Evolutionary conservation across 2,888 invertebrate species (phyloP).

Genomic region (Zaprionus lineosus): DNA sequence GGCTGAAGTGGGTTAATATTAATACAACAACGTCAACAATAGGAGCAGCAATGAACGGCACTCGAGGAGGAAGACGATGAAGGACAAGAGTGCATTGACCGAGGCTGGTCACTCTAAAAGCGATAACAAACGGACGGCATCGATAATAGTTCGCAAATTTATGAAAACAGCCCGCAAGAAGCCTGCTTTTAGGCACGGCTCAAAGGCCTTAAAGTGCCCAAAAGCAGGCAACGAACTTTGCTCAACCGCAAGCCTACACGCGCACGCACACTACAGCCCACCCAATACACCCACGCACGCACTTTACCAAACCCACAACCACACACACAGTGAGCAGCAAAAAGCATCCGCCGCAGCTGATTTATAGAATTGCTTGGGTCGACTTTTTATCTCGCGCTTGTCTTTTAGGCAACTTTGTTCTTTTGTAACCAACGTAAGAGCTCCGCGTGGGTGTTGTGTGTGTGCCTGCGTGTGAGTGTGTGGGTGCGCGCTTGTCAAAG

Average conservation of each 20-base stretch:
- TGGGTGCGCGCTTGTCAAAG: conserved; percentile 1
- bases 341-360: conserved; percentile 17
- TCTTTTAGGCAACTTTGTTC: conserved; percentile 4
- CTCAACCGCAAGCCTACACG: neutral
- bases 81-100: conserved; percentile 67
- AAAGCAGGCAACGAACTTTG: conserved; percentile 57
- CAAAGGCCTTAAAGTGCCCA: conserved; percentile 33
- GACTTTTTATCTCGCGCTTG: conserved; percentile 22
- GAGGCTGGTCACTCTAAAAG: conserved; percentile 30
- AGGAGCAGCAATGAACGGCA: conserved; percentile 45
- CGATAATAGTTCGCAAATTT: conserved; percentile 29
- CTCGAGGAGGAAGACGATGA: conserved; percentile 63
- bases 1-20: conserved; percentile 75
- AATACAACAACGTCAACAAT: conserved; percentile 55
- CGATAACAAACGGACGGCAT: conserved; percentile 18
- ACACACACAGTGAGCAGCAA: too few species aligned
- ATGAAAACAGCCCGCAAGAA: conserved; percentile 24
- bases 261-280: neutral
- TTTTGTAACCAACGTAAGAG: neutral
- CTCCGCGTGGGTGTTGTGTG: neutral
- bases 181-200: conserved; percentile 1
- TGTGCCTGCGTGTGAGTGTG: neutral
- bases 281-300: neutral
- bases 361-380: conserved; percentile 32
- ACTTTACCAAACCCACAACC: too few species aligned